Evolutionary conservation across 2,113 vertebrate species (phyloP).

Genomic region (Rhipidura dahli): DNA sequence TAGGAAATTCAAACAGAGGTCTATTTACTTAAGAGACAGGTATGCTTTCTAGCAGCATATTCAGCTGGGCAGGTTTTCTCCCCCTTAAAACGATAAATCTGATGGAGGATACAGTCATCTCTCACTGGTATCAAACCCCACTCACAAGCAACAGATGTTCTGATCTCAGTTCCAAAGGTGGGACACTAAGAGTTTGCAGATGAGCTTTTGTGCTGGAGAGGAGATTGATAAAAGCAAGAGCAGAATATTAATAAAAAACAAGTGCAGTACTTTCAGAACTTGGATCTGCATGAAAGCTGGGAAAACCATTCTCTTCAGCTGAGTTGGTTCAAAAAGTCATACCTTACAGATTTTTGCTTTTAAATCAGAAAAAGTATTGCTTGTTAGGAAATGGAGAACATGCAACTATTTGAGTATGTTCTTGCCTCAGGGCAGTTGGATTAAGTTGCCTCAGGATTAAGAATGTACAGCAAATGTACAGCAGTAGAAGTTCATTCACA

Average conservation of each 20-base stretch:
- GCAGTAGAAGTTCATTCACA: neutral
- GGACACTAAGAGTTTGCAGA: neutral
- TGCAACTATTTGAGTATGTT: neutral
- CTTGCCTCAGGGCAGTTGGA: neutral
- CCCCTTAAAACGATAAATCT: neutral
- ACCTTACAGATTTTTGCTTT: neutral
- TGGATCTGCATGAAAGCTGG: neutral
- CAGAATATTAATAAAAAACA: neutral
- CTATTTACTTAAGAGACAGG: neutral
- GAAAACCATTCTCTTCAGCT: neutral
- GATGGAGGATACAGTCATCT: neutral
- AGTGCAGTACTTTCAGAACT: neutral
- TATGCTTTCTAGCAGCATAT: neutral
- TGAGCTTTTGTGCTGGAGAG: neutral
- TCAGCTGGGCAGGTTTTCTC: neutral
- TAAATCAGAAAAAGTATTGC: neutral
- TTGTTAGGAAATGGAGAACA: constrained; percentile 17
- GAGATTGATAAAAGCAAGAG: neutral
- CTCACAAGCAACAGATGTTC: neutral
- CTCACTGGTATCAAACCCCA: neutral
- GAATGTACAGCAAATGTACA: neutral
- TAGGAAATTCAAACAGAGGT: neutral
- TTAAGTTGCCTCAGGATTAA: no score
- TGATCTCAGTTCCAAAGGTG: neutral
- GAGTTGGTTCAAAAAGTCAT: neutral